phyloP scores from a whole-genome alignment of 2,113 vertebrate species.

The Onychostoma macrolepis region DNA sequence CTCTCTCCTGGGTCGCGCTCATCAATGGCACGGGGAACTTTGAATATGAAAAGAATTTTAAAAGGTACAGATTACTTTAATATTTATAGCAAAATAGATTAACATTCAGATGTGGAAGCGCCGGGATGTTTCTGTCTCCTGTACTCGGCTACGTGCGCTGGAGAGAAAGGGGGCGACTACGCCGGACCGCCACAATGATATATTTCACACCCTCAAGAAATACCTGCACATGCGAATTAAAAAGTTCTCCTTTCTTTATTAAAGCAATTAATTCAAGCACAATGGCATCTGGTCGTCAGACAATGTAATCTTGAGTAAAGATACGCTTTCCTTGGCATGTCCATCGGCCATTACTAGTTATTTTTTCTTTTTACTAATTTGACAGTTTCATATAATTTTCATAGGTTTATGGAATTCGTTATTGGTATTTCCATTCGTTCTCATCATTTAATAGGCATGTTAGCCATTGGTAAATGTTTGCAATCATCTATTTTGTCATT shows the following conservation, averaged over 20 bases:
- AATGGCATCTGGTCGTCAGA: background rate
- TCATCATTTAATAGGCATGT: background rate
- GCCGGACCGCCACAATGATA: constrained; percentile 13
- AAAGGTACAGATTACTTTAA: constrained; percentile 99
- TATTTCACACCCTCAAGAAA: constrained; percentile 14
- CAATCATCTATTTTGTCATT: constrained; percentile 37
- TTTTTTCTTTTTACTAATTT: background rate
- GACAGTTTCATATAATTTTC: background rate
- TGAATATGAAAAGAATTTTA: constrained; percentile 98
- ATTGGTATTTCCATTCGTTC: background rate
- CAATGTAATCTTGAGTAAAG: background rate
- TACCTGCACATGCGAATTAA: background rate
- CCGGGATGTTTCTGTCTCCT: constrained; percentile 76
- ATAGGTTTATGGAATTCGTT: constrained; percentile 2
- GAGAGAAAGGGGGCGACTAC: constrained; percentile 53
- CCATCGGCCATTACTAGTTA: background rate
- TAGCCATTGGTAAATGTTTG: constrained; percentile 17
- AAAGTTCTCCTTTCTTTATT: constrained; percentile 14
- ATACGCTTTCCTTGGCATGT: background rate
- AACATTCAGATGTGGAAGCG: constrained; percentile 91
- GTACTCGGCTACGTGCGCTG: constrained; percentile 82
- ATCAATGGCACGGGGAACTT: constrained; percentile 88
- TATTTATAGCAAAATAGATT: constrained; percentile 97
- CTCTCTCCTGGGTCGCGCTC: constrained; percentile 90
- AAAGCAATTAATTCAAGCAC: constrained; percentile 40